Percentiles rank a stretch among this genome's conserved stretches.
Conservation (phyloP, 2,113 vertebrate genomes). For the Phrynosoma blainvillii region DNA sequence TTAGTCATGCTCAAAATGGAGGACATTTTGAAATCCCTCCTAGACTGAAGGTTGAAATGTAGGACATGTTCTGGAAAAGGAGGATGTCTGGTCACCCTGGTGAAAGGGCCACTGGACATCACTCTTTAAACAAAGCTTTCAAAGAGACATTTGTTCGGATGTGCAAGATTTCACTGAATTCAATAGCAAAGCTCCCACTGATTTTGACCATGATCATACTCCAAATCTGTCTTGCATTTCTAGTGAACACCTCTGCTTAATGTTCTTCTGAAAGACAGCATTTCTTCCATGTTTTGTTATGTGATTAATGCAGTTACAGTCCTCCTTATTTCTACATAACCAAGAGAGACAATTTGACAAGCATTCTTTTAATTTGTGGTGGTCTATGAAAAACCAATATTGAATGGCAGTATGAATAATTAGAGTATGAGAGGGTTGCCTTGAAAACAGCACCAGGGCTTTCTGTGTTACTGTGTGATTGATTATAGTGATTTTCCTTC, state of each 20-base stretch:
- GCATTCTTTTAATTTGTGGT: conserved; percentile 40
- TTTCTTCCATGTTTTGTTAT: neutral
- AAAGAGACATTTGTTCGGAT: neutral
- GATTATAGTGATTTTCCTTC: conserved; percentile 22
- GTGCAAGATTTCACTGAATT: neutral
- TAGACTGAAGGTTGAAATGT: too few species aligned
- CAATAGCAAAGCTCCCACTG: neutral
- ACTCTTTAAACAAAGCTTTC: neutral
- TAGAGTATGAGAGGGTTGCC: conserved; percentile 26
- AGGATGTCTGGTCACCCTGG: too few species aligned
- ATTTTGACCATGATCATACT: neutral
- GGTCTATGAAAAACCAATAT: conserved; percentile 27
- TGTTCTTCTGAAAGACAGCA: neutral
- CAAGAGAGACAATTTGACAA: neutral
- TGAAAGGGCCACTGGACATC: too few species aligned
- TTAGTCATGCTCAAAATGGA: too few species aligned
- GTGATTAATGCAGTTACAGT: neutral
- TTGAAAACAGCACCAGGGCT: conserved; percentile 39
- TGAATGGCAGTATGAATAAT: conserved; percentile 45
- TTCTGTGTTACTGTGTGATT: conserved; percentile 40
- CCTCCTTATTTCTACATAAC: neutral
- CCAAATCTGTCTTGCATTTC: neutral
- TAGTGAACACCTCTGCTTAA: neutral
- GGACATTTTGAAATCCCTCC: too few species aligned
- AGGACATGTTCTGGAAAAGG: too few species aligned